These are phyloP conservation scores for Lithophane semibrunnea DNA, from an alignment of 2,888 invertebrate species.

Conservation along the genomic window DNA sequence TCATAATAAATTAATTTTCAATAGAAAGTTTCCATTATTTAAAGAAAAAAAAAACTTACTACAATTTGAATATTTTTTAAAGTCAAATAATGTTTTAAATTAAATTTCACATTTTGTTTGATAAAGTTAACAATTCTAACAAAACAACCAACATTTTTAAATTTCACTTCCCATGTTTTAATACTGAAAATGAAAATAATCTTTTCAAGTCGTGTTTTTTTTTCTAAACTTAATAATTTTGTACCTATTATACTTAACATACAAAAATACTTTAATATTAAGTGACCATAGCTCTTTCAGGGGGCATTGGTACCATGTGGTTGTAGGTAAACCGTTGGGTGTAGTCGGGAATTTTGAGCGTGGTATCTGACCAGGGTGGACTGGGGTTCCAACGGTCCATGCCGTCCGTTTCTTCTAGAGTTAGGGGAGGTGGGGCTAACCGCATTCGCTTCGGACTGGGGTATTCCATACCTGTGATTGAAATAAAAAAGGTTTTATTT, in stretches of 20 bases:
- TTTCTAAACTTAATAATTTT: slow-evolving; percentile 23
- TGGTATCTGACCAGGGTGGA: slow-evolving; percentile 96
- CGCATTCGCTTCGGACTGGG: slow-evolving; percentile 85
- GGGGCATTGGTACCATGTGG: slow-evolving; percentile 92
- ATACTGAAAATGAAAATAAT: slow-evolving; percentile 35
- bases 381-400: slow-evolving; percentile 97
- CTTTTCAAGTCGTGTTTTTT: slow-evolving; percentile 36
- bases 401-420: slow-evolving; percentile 91
- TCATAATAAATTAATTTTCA: not conserved
- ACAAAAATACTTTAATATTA: slow-evolving; percentile 64
- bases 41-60: not conserved
- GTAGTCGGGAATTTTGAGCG: slow-evolving; percentile 94
- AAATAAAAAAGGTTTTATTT: slow-evolving; percentile 15
- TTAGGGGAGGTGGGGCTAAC: slow-evolving; percentile 75
- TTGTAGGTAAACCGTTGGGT: slow-evolving; percentile 95
- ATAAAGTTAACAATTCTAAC: not conserved
- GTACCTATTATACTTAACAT: slow-evolving; percentile 24
- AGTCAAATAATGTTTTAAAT: not conserved
- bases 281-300: slow-evolving; percentile 91
- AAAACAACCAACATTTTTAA: too few species aligned
- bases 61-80: not conserved
- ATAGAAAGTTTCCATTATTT: not conserved
- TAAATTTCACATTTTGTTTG: not conserved
- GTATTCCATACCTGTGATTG: slow-evolving; percentile 81
- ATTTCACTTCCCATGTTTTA: not conserved